Evolutionary conservation across 2,797 vertebrate genomes (phyloP).

Genomic region (Oreonectes daqikongensis): DNA sequence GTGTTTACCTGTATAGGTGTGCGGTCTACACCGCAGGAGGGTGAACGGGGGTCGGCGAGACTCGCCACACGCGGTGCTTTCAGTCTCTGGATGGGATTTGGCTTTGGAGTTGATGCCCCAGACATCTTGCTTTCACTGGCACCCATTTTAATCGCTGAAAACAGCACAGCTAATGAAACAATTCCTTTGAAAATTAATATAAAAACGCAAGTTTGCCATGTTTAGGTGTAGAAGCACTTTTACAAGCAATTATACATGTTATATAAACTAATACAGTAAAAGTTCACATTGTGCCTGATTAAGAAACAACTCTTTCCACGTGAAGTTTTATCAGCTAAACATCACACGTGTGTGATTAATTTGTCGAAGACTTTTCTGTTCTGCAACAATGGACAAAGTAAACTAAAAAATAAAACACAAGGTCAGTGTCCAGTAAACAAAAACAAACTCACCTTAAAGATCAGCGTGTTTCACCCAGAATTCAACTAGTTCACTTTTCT

Average conservation of each 20-base stretch:
- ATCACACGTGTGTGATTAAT: no score
- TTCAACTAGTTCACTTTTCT: background rate
- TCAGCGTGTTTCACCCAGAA: background rate
- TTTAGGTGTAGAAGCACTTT: background rate
- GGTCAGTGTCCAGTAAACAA: background rate
- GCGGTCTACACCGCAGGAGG: constrained; percentile 69
- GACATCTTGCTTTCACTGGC: constrained; percentile 74
- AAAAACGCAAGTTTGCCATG: background rate
- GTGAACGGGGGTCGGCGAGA: constrained; percentile 77
- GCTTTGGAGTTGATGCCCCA: constrained; percentile 59
- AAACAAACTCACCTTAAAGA: constrained; percentile 21
- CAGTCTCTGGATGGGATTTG: constrained; percentile 55
- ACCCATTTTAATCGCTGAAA: constrained; percentile 68
- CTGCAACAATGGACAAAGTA: no score
- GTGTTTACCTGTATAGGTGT: constrained; percentile 78
- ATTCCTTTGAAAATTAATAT: background rate
- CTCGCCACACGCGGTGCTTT: constrained; percentile 58
- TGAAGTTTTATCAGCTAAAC: background rate
- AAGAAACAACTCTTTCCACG: background rate
- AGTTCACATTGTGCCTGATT: background rate
- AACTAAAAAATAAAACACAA: background rate
- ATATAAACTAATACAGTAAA: background rate
- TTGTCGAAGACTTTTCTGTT: no score
- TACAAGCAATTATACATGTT: background rate
- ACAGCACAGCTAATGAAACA: background rate